These are phyloP conservation scores for Scaptomyza cyrtandrae DNA, from an alignment of 2,888 invertebrate species.

Conservation along the genomic window DNA sequence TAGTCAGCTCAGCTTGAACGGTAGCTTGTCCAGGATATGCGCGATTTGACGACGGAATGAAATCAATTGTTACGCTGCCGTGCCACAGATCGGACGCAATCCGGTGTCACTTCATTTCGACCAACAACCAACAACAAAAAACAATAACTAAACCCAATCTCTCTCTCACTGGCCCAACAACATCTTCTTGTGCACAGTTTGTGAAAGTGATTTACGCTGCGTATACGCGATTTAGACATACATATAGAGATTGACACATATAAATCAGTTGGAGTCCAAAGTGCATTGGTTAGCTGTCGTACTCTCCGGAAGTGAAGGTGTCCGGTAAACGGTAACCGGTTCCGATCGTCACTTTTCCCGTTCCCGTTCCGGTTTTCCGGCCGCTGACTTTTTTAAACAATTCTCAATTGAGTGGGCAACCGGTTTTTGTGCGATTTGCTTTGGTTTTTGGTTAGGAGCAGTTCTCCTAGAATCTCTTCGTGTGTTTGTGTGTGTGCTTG, in stretches of 20 bases:
- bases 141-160: background rate
- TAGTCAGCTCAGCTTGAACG: conserved; percentile 38
- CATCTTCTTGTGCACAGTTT: conserved; percentile 21
- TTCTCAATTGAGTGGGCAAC: conserved; percentile 58
- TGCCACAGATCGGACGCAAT: conserved; percentile 85
- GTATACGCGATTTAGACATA: conserved; percentile 62
- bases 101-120: conserved; percentile 72
- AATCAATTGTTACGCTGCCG: conserved; percentile 85
- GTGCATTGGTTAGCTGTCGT: conserved; percentile 81
- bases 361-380: conserved; percentile 85
- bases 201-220: conserved; percentile 65
- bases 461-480: background rate
- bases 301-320: conserved; percentile 85
- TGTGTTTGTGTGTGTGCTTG: conserved; percentile 2
- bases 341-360: conserved; percentile 85
- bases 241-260: conserved; percentile 30
- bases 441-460: conserved; percentile 20
- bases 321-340: conserved; percentile 86
- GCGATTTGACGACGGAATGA: conserved; percentile 84
- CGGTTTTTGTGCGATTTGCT: background rate
- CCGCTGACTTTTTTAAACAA: conserved; percentile 59
- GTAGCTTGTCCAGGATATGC: conserved; percentile 82
- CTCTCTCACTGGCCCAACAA: background rate
- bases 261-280: conserved; percentile 49
- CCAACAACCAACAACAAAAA: background rate